These are phyloP conservation scores for Ernsta delagoae DNA, from an alignment of 2,888 invertebrate species.

Conservation along the genomic window DNA sequence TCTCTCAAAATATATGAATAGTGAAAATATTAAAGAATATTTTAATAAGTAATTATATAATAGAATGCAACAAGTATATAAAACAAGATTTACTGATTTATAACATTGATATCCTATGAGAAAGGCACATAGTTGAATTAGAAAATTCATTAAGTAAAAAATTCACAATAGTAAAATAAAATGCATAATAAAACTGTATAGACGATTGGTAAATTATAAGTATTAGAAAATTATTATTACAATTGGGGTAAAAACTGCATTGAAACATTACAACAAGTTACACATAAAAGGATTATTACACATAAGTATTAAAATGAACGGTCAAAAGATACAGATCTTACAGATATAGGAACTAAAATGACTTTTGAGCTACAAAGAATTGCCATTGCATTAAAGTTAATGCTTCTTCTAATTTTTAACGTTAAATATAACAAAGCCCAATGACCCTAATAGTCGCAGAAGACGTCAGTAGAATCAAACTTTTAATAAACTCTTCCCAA, in stretches of 20 bases:
- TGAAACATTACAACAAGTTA: background rate
- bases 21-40: no score
- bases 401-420: no score
- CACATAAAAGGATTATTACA: background rate
- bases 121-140: constrained; percentile 4
- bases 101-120: no score
- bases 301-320: background rate
- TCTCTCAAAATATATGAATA: no score
- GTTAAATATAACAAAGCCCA: no score
- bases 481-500: background rate
- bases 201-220: background rate
- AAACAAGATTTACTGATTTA: no score
- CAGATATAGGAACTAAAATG: constrained; percentile 21
- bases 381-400: background rate
- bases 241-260: no score
- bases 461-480: no score
- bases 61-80: no score
- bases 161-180: background rate
- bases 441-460: no score
- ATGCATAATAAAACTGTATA: background rate
- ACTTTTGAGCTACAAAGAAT: constrained; percentile 5
- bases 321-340: constrained; percentile 18
- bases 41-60: no score
- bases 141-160: background rate
- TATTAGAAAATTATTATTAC: no score